These are phyloP conservation scores for Triops cancriformis DNA, from an alignment of 1,140 invertebrate genomes.

Conservation along the genomic window DNA sequence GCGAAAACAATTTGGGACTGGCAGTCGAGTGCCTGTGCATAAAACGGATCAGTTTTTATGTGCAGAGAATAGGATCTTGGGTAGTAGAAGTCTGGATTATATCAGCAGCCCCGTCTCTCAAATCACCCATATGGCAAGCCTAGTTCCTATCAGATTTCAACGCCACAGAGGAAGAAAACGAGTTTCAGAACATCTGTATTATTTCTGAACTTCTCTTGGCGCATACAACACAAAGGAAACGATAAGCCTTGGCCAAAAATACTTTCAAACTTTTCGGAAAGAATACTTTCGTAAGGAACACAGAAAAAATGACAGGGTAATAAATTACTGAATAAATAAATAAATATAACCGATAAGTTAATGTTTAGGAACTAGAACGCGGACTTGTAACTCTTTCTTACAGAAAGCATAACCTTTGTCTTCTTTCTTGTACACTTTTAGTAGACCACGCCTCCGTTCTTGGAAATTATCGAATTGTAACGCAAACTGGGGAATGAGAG, in stretches of 20 bases:
- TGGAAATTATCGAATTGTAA: background rate
- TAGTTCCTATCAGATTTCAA: background rate
- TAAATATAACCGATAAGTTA: no score
- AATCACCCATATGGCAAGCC: background rate
- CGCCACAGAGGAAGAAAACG: background rate
- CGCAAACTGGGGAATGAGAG: background rate
- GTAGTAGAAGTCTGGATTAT: background rate
- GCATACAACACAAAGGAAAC: background rate
- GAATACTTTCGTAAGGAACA: background rate
- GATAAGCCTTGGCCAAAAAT: background rate
- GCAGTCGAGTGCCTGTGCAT: background rate
- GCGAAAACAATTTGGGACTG: background rate
- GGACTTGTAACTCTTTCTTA: background rate
- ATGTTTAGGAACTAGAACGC: no score
- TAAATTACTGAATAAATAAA: no score
- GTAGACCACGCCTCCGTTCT: background rate
- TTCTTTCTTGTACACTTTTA: background rate
- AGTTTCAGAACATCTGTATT: background rate
- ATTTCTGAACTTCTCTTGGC: background rate
- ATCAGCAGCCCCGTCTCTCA: background rate
- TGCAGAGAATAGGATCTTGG: background rate
- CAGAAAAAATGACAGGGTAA: background rate
- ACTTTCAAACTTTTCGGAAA: background rate
- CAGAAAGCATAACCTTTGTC: background rate
- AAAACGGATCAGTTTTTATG: background rate